phyloP scores from a whole-genome alignment of 2,888 invertebrate species.

The Rhorus exstirpatorius region DNA sequence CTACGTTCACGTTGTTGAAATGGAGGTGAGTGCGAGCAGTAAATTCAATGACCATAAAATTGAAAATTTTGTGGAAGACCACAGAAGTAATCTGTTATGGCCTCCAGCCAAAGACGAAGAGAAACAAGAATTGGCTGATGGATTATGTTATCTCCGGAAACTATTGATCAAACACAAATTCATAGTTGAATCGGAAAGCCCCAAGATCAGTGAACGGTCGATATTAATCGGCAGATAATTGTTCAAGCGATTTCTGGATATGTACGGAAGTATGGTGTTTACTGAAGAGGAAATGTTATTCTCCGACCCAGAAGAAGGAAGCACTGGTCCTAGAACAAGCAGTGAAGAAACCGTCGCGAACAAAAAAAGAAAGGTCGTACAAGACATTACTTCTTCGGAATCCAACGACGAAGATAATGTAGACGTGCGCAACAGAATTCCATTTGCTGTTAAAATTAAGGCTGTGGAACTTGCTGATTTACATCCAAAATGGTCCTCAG shows the following conservation, averaged over 20 bases:
- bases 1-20: not conserved
- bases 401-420: not conserved
- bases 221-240: not conserved
- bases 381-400: not conserved
- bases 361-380: not conserved
- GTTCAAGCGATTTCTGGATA: not conserved
- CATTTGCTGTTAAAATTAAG: slow-evolving; percentile 3
- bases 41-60: not conserved
- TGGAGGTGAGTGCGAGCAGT: not conserved
- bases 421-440: slow-evolving; percentile 2
- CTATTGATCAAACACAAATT: not conserved
- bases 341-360: not conserved
- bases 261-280: not conserved
- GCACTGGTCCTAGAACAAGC: not conserved
- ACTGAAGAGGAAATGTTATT: not conserved
- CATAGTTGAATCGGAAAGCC: not conserved
- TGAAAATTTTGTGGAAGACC: not conserved
- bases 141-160: not conserved
- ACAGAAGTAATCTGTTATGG: not conserved
- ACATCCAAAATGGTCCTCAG: no score
- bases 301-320: not conserved
- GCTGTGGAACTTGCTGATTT: not conserved
- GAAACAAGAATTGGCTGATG: not conserved
- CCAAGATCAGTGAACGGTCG: not conserved
- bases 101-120: not conserved